Conservation (phyloP, 2,888 invertebrate species). For the Lottia gigantea region DNA sequence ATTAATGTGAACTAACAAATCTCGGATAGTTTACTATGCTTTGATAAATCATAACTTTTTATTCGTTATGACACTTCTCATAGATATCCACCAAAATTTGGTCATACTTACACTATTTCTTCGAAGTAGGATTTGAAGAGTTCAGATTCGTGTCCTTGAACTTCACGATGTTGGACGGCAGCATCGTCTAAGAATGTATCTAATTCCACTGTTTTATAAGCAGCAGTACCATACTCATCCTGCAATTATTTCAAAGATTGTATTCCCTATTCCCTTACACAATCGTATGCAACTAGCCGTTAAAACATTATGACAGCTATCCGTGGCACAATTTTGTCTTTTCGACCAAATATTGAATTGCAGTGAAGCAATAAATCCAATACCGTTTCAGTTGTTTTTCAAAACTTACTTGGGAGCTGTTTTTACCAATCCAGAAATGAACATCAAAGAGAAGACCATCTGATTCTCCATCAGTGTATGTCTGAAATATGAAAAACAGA, state of each 20-base stretch:
- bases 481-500: no score
- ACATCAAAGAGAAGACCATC: conserved; percentile 58
- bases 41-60: no score
- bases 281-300: no score
- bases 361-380: no score
- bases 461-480: conserved; percentile 52
- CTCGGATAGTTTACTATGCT: no score
- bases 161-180: conserved; percentile 66
- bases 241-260: conserved; percentile 27
- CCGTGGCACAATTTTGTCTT: no score
- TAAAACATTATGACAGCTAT: no score
- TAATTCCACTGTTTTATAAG: conserved; percentile 68
- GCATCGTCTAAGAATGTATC: conserved; percentile 64
- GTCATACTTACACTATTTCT: conserved; percentile 43
- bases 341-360: no score
- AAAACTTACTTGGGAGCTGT: conserved; percentile 61
- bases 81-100: no score
- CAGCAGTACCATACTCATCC: conserved; percentile 68
- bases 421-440: conserved; percentile 67
- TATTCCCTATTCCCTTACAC: no score
- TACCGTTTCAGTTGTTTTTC: not conserved
- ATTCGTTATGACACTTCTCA: no score
- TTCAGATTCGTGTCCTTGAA: conserved; percentile 63
- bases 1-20: no score
- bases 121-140: conserved; percentile 64